These are phyloP conservation scores for Sebastiscus tertius DNA, from an alignment of 2,797 vertebrate species.

Conservation along the genomic window DNA sequence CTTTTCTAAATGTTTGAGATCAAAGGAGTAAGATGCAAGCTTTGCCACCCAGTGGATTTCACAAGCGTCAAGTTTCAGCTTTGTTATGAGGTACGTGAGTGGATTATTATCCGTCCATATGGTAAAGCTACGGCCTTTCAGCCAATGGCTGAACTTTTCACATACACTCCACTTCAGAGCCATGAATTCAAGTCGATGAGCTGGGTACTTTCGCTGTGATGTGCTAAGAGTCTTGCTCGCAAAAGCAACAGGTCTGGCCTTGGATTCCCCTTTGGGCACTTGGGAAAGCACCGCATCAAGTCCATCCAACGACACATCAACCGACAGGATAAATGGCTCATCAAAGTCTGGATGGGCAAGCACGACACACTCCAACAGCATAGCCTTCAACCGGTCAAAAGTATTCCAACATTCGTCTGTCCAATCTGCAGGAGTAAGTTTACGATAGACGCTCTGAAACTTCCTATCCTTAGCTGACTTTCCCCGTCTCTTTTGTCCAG, in stretches of 20 bases:
- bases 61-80: constrained; percentile 20
- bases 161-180: constrained; percentile 19
- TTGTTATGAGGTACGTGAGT: background rate
- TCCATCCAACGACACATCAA: background rate
- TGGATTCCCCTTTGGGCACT: background rate
- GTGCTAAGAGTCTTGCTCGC: constrained; percentile 13
- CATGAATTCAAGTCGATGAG: constrained; percentile 5
- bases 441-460: background rate
- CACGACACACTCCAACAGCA: background rate
- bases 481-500: constrained; percentile 18
- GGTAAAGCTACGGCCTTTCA: background rate
- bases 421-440: constrained; percentile 17
- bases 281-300: constrained; percentile 1
- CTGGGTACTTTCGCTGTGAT: constrained; percentile 2
- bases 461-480: background rate
- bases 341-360: constrained; percentile 8
- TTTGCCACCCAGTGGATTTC: background rate
- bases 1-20: constrained; percentile 10
- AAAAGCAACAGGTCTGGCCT: constrained; percentile 7
- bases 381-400: background rate
- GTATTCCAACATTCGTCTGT: background rate
- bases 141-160: constrained; percentile 24
- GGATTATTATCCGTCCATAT: background rate
- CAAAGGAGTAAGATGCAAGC: background rate
- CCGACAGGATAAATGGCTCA: background rate